Percentiles rank a stretch among this genome's conserved stretches.
phyloP scores from a whole-genome alignment of 1,140 invertebrate species.

The Stratiolaelaps scimitus region DNA sequence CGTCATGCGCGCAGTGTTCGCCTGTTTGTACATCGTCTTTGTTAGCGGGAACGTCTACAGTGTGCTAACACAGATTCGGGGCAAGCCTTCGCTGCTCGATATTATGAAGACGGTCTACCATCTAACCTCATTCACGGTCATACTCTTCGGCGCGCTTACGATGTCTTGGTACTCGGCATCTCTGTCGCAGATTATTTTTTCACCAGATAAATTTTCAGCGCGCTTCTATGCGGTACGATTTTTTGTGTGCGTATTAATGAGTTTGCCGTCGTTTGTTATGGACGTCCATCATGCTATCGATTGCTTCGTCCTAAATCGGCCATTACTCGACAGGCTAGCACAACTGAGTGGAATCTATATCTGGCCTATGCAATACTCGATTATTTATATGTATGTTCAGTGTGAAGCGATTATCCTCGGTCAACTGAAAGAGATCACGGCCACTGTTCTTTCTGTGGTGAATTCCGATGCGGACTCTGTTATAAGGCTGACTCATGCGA shows the following conservation, averaged over 20 bases:
- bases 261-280: neutral
- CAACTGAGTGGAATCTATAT: neutral
- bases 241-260: neutral
- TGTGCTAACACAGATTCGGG: neutral
- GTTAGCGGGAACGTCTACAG: too few species aligned
- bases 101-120: neutral
- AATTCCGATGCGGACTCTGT: neutral
- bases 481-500: neutral
- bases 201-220: neutral
- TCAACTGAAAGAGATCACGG: neutral
- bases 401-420: neutral
- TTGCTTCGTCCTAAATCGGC: neutral
- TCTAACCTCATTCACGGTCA: neutral
- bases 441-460: neutral
- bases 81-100: constrained; percentile 2
- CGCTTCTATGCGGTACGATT: neutral
- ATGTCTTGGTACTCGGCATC: neutral
- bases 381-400: neutral
- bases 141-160: neutral
- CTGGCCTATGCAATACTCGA: neutral
- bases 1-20: too few species aligned
- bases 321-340: neutral
- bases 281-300: neutral
- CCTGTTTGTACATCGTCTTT: too few species aligned
- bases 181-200: neutral